phyloP scores from a whole-genome alignment of 2,797 vertebrate genomes.

The Antrozous pallidus region DNA sequence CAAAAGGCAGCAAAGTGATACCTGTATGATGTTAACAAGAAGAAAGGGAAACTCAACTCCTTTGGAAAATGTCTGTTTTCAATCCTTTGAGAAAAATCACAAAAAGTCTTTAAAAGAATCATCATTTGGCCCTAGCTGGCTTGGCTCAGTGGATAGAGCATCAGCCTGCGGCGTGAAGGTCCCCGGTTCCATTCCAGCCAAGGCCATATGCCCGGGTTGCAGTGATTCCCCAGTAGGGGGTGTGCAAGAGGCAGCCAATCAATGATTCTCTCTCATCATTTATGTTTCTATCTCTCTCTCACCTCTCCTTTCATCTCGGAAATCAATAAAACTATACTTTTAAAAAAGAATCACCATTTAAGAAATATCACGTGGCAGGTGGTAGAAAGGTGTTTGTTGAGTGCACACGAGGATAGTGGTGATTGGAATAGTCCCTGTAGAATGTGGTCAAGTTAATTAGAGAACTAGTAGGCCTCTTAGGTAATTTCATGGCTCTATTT shows the following conservation, averaged over 20 bases:
- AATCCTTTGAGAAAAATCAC: not conserved
- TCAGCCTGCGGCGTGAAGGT: too few relatives aligned
- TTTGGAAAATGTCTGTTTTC: not conserved
- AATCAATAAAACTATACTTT: not conserved
- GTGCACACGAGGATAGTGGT: not conserved
- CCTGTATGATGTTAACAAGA: not conserved
- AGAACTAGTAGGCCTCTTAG: not conserved
- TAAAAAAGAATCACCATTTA: not conserved
- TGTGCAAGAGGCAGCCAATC: too few relatives aligned
- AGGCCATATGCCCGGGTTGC: too few relatives aligned
- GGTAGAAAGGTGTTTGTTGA: not conserved
- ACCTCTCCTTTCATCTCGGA: not conserved
- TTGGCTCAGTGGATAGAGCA: too few relatives aligned
- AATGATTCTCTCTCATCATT: too few relatives aligned
- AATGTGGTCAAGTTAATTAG: not conserved
- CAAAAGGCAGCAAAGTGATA: not conserved
- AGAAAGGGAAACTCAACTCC: not conserved
- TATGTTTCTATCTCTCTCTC: too few relatives aligned
- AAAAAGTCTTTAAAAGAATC: not conserved
- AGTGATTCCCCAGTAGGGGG: too few relatives aligned
- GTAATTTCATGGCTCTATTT: not conserved
- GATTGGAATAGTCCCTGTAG: not conserved
- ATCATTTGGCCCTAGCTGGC: not conserved
- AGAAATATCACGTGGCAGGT: not conserved
- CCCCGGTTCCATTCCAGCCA: too few relatives aligned